Evolutionary conservation across 2,888 invertebrate genomes (phyloP), one percentile per base, ranked within the genome.

Genomic region (Caenorhabditis sp.): DNA sequence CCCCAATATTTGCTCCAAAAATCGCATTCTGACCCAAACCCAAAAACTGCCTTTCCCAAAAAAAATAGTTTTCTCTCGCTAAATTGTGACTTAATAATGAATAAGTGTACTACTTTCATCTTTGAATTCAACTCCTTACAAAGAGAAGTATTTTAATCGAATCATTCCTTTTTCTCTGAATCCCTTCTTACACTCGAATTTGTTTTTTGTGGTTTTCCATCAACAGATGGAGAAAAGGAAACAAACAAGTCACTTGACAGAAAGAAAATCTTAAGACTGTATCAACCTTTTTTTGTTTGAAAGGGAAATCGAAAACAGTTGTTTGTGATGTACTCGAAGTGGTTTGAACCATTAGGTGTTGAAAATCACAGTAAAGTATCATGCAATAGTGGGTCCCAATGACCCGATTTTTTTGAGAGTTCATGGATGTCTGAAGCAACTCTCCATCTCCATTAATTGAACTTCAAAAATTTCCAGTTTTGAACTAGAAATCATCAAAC

Each of bases 11-110:
- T 68, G 68, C 68, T 68, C 68, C 68, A 68, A 66, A n/a, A 61
- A 28, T 28, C 31, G 69, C 72, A 80, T 80, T 80, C 47, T 24
- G 35, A 14, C 59, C 58, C 31, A 22, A 54, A 49, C 47, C 76
- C 68, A 68, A 70, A 69, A 68, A 70, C 69, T 70, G 77, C 70
- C 77, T 77, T 64, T 63, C 24, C 75, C 49, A 38, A 24, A 38
- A 31, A 31, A 2, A 44, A 26, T 76, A 49, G 47, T 58, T 47
- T 59, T 59, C n/a, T n/a, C n/a, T 61, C 76, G 68, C 51, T 69
- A 58, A 16, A 28, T 51, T 75, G 56, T 41, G n/a, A 58, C 54
- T 41, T 68, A 63, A 74, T 64, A 76, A 74, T 49, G 24, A 54
- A 58, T 47, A 4, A 35, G 10, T 28, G n/a, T n/a, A n/a, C n/a